These are phyloP conservation scores for Mylabris sibirica DNA, from an alignment of 2,888 invertebrate genomes.

Conservation along the genomic window DNA sequence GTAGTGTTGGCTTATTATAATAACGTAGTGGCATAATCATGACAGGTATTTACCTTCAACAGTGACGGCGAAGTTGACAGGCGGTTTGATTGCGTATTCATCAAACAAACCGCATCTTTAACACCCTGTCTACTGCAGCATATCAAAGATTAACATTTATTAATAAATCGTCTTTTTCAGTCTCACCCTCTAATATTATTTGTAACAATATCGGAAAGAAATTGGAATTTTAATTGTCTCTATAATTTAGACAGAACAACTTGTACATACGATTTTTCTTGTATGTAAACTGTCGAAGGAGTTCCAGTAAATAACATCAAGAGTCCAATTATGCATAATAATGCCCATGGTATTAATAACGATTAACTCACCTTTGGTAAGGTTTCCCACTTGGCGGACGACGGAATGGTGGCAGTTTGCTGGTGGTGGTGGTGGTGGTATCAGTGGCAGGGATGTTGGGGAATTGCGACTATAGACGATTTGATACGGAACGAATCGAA, in stretches of 20 bases:
- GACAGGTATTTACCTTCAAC: constrained; percentile 13
- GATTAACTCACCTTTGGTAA: constrained; percentile 34
- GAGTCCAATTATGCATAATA: constrained; percentile 33
- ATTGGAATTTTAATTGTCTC: too few relatives aligned
- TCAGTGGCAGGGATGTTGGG: not conserved
- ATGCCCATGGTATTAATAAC: constrained; percentile 33
- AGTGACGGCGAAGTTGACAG: constrained; percentile 19
- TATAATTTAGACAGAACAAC: too few relatives aligned
- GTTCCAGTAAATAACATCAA: constrained; percentile 27
- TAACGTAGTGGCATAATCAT: not conserved
- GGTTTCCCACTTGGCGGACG: constrained; percentile 21
- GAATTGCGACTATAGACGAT: constrained; percentile 20
- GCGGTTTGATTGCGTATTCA: constrained; percentile 38
- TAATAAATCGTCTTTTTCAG: not conserved
- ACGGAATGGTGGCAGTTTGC: not conserved
- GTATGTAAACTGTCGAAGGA: not conserved
- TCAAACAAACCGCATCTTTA: constrained; percentile 40
- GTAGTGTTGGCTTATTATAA: constrained; percentile 6
- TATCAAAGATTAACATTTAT: not conserved
- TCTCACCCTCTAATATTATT: not conserved
- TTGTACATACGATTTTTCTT: constrained; percentile 1
- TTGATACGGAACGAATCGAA: constrained; percentile 30
- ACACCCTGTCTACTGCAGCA: constrained; percentile 34
- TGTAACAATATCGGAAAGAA: too few relatives aligned
- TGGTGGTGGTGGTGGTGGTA: not conserved